A percentile compares a stretch with the other conserved stretches of the same genome.
Evolutionary conservation across 2,797 vertebrate species (phyloP).

Genomic region (Sphaeramia orbicularis): DNA sequence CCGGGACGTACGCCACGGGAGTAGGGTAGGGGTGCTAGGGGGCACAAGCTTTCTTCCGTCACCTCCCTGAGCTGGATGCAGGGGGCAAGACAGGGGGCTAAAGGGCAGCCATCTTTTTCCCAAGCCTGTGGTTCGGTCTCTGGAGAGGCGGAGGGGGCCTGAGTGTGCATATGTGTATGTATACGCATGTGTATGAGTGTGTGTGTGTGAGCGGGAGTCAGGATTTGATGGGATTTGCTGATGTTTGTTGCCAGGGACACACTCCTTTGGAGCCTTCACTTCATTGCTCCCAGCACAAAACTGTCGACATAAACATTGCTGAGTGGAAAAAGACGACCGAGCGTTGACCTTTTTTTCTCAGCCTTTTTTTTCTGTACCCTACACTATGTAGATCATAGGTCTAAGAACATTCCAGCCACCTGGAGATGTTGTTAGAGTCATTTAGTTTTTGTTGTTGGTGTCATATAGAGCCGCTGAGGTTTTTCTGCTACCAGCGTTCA

Average conservation of each 20-base stretch:
- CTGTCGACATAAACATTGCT: conserved; percentile 82
- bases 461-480: conserved; percentile 30
- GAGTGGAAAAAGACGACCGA: conserved; percentile 80
- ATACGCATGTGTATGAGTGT: conserved; percentile 42
- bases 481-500: conserved; percentile 25
- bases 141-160: conserved; percentile 65
- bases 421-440: conserved; percentile 62
- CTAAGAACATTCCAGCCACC: conserved; percentile 53
- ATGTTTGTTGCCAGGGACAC: conserved; percentile 85
- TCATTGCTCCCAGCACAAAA: conserved; percentile 75
- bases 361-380: conserved; percentile 39
- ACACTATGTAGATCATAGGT: conserved; percentile 36
- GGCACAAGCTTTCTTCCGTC: conserved; percentile 82
- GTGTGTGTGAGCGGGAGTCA: conserved; percentile 55
- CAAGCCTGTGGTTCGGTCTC: conserved; percentile 82
- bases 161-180: conserved; percentile 37
- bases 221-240: conserved; percentile 87
- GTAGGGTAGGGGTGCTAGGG: conserved; percentile 61
- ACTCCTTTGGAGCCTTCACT: conserved; percentile 77
- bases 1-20: conserved; percentile 77
- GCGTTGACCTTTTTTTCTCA: conserved; percentile 64
- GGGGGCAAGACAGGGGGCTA: conserved; percentile 74
- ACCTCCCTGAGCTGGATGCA: conserved; percentile 81
- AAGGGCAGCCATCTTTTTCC: conserved; percentile 87
- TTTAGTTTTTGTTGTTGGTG: conserved; percentile 27